Base-by-base conservation (phyloP, 2,888 invertebrate species). In the Allolobophora icterica region DNA sequence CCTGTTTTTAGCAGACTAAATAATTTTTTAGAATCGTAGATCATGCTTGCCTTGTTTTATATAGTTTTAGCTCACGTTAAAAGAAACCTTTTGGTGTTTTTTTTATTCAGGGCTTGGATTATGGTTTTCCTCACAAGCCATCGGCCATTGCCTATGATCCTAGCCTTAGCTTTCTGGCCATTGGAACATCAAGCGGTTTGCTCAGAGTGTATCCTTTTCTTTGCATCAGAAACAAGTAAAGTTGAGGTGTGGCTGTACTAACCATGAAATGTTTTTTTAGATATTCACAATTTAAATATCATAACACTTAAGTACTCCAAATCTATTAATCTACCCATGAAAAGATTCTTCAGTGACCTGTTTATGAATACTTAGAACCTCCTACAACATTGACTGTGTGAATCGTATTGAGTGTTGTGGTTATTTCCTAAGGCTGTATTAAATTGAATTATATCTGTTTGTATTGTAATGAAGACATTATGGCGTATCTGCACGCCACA, bases 121-220 rank as follows among this genome's bases (percentile, higher is more conserved):
- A 99, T 97, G 99, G 99, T 92, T 99, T 99, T 96, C 99, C 99
- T 34, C 97, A 98, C 96, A 98, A 98, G 96, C 99, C 99, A 35
- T 98, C 98, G 30, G 97, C 98, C 15, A 96, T 99, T 94, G 98
- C 98, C 40, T 99, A 98, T 97, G 99, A 99, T 96, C 97, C 98
- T 0, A 96, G 97, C 91, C 96, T 98, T 91, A 97, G 97, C 93
- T 96, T 99, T 90, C 96, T 99, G 95, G 99, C 98, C 91, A 97
- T 99, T 94, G 99, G 98, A 93, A 98, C 99, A n/a, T 97, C 98
- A 94, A 97, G 97, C 92, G 99, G 99, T 91, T 89, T 91, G 21
- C 52, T 93, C 35, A 91, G 92, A 90, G 90, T 93, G 93, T 93
- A 92, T 84, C 91, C 90, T 89, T 89, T 90, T 33, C n/a, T 17